These are phyloP conservation scores for Pandemis corylana DNA, from an alignment of 2,888 invertebrate species.

Conservation along the genomic window DNA sequence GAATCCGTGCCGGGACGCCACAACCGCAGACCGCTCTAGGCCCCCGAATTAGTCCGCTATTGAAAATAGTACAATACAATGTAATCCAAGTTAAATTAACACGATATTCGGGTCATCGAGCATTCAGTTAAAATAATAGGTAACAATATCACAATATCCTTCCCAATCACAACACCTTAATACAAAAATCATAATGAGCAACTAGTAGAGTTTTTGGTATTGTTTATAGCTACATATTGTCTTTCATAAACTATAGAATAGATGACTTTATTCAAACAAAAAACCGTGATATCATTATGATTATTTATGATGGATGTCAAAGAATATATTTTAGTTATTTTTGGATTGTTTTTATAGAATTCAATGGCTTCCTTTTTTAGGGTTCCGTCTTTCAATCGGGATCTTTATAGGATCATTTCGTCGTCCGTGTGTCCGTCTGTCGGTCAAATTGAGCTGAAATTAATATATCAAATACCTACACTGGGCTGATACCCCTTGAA, in stretches of 20 bases:
- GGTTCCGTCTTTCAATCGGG: no score
- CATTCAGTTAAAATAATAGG: background rate
- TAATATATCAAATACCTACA: no score
- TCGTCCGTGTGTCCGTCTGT: no score
- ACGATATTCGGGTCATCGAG: background rate
- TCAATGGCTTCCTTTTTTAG: no score
- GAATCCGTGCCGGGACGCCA: background rate
- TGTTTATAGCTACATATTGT: conserved; percentile 15
- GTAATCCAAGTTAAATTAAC: background rate
- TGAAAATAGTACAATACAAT: background rate
- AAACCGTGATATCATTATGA: no score
- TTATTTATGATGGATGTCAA: no score
- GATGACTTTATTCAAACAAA: no score
- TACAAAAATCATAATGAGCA: conserved; percentile 33
- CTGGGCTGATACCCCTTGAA: no score
- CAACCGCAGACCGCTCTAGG: background rate
- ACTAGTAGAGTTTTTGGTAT: conserved; percentile 41
- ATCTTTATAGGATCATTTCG: no score
- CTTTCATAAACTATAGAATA: background rate
- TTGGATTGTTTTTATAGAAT: no score
- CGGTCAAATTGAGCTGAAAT: no score
- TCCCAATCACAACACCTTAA: conserved; percentile 28
- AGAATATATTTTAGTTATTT: no score
- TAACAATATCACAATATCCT: conserved; percentile 2
- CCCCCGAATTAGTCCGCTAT: background rate